phyloP scores from a whole-genome alignment of 1,140 invertebrate genomes.

The Drosophila burlai region DNA sequence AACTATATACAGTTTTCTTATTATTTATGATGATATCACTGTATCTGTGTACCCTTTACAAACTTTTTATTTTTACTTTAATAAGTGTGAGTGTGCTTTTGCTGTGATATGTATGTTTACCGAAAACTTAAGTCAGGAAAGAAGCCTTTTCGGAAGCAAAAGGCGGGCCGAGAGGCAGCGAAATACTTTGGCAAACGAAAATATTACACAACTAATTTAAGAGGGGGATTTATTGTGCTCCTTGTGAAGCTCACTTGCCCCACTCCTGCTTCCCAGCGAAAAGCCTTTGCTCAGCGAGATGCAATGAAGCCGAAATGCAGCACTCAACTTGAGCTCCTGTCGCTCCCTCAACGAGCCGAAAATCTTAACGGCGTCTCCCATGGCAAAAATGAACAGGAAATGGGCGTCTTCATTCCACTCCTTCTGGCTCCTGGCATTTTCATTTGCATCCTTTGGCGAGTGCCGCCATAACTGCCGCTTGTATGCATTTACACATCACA shows the following conservation, averaged over 20 bases:
- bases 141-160: constrained; percentile 37
- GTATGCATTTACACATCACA: constrained; percentile 49
- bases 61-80: constrained; percentile 32
- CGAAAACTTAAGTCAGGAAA: constrained; percentile 77
- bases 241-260: constrained; percentile 3
- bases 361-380: constrained; percentile 43
- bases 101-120: constrained; percentile 21
- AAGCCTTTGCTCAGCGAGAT: constrained; percentile 49
- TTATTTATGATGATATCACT: not conserved
- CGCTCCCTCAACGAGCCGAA: constrained; percentile 33
- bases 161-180: constrained; percentile 45
- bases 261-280: not conserved
- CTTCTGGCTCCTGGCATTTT: constrained; percentile 40
- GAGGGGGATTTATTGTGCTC: constrained; percentile 70
- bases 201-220: constrained; percentile 69
- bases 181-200: constrained; percentile 62
- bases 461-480: constrained; percentile 37
- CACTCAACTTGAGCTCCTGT: constrained; percentile 67
- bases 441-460: constrained; percentile 51
- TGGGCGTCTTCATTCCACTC: not conserved
- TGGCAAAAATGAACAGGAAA: constrained; percentile 43
- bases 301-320: constrained; percentile 78
- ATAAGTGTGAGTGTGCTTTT: constrained; percentile 47
- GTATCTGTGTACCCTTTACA: not conserved
- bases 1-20: not conserved